Conservation (phyloP, 2,888 invertebrate species). For the Diadegma fenestrale region DNA sequence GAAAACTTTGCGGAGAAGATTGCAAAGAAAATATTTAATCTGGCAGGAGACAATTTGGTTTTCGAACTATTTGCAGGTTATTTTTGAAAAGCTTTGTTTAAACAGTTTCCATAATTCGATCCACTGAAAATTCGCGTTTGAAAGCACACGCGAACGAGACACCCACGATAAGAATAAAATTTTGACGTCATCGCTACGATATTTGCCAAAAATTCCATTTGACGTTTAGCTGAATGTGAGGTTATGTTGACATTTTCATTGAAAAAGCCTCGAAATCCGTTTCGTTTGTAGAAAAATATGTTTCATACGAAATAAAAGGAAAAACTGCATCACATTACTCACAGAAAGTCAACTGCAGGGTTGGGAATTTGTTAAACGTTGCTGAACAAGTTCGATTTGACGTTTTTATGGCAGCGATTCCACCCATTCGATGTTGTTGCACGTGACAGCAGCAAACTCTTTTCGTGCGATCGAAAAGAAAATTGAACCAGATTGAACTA, state of each 20-base stretch:
- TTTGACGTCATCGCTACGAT: not conserved
- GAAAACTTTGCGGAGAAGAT: not conserved
- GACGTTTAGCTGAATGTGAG: slow-evolving; percentile 4
- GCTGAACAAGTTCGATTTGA: slow-evolving; percentile 20
- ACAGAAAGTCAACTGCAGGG: not conserved
- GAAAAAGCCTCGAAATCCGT: not conserved
- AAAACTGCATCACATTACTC: slow-evolving; percentile 18
- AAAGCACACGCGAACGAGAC: not conserved
- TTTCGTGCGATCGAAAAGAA: slow-evolving; percentile 4
- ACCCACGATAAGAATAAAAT: not conserved
- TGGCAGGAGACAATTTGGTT: not conserved
- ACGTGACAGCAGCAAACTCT: slow-evolving; percentile 21
- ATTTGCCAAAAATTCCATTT: not conserved
- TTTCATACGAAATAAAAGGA: not conserved
- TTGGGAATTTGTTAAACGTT: not conserved
- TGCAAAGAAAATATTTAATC: too few relatives aligned
- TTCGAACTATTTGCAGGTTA: slow-evolving; percentile 22
- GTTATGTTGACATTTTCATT: slow-evolving; percentile 18
- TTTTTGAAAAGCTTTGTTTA: not conserved
- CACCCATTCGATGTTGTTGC: not conserved
- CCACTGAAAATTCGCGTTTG: not conserved
- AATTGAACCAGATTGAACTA: not conserved
- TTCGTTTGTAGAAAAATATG: not conserved
- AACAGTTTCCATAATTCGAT: not conserved
- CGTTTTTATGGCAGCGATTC: slow-evolving; percentile 25